Conservation (phyloP, 2,888 invertebrate genomes). For the Perdita meconis region DNA sequence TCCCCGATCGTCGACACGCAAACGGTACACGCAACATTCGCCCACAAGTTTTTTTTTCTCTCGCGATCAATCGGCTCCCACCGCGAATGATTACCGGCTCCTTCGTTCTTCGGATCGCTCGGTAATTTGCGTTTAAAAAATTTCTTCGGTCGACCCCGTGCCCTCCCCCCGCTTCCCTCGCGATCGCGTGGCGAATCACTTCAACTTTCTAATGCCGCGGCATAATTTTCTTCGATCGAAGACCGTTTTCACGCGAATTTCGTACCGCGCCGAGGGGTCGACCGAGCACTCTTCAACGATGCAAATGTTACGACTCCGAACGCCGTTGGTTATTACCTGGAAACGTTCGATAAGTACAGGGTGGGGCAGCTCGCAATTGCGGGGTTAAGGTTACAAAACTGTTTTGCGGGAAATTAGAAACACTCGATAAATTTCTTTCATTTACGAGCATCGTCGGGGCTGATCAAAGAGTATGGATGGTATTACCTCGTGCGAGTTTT, state of each 20-base stretch:
- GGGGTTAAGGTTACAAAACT: not conserved
- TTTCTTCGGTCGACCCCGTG: not conserved
- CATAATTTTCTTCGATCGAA: not conserved
- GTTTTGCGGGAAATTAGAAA: not conserved
- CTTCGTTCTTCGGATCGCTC: slow-evolving; percentile 26
- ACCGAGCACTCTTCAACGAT: not conserved
- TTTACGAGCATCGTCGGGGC: too few relatives aligned
- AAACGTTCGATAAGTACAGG: not conserved
- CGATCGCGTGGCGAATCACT: slow-evolving; percentile 22
- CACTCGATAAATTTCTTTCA: too few relatives aligned
- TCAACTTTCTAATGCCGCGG: slow-evolving; percentile 11
- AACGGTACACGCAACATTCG: slow-evolving; percentile 45
- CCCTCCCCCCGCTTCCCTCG: not conserved
- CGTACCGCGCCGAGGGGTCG: not conserved
- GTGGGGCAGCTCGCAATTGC: not conserved
- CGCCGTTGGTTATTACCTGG: not conserved
- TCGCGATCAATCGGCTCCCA: slow-evolving; percentile 36
- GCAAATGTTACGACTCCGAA: not conserved
- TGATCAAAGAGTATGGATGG: too few relatives aligned
- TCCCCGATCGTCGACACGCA: slow-evolving; percentile 32
- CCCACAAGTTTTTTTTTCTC: slow-evolving; percentile 22
- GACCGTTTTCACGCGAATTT: not conserved
- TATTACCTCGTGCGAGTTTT: too few relatives aligned
- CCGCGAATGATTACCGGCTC: slow-evolving; percentile 27
- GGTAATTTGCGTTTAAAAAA: slow-evolving; percentile 26